Conservation (phyloP, 1,140 invertebrate genomes). For the Drosophila ogumai region DNA sequence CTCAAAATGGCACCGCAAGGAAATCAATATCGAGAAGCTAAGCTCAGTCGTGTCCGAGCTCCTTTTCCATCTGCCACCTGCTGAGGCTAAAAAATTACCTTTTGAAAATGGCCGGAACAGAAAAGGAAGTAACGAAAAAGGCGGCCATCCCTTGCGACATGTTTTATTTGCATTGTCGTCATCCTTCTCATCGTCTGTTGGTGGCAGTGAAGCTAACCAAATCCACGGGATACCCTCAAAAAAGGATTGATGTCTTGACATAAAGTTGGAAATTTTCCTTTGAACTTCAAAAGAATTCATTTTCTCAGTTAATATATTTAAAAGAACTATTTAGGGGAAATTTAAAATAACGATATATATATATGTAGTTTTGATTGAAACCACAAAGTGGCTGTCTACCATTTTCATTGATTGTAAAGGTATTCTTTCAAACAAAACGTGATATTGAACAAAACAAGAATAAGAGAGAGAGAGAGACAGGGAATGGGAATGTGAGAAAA, state of each 20-base stretch:
- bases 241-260: background rate
- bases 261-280: background rate
- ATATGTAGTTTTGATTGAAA: background rate
- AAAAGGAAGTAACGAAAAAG: conserved; percentile 19
- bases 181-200: conserved; percentile 22
- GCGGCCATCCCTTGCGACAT: conserved; percentile 35
- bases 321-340: too few species aligned
- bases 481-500: conserved; percentile 6
- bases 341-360: too few species aligned
- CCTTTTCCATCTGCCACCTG: conserved; percentile 44
- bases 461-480: background rate
- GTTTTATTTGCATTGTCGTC: conserved; percentile 76
- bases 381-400: background rate
- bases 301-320: background rate
- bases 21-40: conserved; percentile 23
- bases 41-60: conserved; percentile 4
- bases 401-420: too few species aligned
- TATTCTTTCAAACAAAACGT: conserved; percentile 1
- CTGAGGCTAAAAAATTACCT: conserved; percentile 62
- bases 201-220: conserved; percentile 24
- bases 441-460: background rate
- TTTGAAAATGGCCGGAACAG: conserved; percentile 52
- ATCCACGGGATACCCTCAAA: conserved; percentile 22
- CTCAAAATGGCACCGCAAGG: conserved; percentile 4
- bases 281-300: background rate